Evolutionary conservation across 2,888 invertebrate species (phyloP).

Genomic region (Brenthis ino): DNA sequence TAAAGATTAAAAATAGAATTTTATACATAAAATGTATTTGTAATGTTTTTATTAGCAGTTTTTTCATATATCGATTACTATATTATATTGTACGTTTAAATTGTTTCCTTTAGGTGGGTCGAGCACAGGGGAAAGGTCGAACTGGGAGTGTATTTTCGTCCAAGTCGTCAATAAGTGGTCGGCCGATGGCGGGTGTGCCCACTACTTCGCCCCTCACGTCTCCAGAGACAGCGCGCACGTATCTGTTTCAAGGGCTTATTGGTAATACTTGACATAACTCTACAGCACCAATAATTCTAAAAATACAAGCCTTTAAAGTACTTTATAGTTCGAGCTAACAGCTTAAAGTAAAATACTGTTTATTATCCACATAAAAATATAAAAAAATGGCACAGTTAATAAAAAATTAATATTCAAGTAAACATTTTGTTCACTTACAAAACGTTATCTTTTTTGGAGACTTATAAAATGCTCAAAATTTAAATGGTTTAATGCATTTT

Average conservation of each 20-base stretch:
- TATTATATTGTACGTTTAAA: constrained; percentile 7
- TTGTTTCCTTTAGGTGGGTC: constrained; percentile 80
- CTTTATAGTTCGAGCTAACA: not conserved
- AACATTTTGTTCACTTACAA: too few species aligned
- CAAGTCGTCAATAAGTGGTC: constrained; percentile 93
- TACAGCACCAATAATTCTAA: constrained; percentile 6
- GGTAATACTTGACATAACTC: constrained; percentile 60
- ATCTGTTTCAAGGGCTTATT: constrained; percentile 93
- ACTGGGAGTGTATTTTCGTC: constrained; percentile 95
- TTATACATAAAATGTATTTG: not conserved
- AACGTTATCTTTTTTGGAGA: not conserved
- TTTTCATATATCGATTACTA: not conserved
- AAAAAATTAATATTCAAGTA: too few species aligned
- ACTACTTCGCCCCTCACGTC: constrained; percentile 94
- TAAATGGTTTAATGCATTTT: not conserved
- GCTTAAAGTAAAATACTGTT: too few species aligned
- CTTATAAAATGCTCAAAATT: not conserved
- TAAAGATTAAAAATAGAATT: too few species aligned
- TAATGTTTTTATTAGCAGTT: not conserved
- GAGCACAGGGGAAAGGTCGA: constrained; percentile 84
- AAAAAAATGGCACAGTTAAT: too few species aligned
- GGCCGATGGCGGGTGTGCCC: constrained; percentile 93
- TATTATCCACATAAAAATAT: too few species aligned
- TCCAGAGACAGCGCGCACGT: constrained; percentile 93
- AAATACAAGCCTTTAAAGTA: not conserved